phyloP scores from a whole-genome alignment of 30 jellyfish, hydroid and myxozoan species.

The Nemopilema nomurai region DNA sequence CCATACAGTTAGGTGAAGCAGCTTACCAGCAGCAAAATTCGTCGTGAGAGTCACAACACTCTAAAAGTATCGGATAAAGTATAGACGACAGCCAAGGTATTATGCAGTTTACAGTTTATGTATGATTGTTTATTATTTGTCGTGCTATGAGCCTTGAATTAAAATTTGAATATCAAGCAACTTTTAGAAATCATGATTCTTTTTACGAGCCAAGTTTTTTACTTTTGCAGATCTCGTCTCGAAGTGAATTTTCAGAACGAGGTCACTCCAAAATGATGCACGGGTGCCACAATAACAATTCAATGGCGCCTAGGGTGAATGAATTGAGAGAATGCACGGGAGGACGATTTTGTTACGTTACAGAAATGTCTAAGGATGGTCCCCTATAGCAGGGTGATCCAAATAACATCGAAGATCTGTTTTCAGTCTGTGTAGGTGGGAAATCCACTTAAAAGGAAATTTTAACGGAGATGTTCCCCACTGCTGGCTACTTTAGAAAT shows the following conservation, averaged over 20 bases:
- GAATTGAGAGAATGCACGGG: background rate
- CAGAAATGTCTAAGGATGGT: background rate
- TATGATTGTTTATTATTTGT: no score
- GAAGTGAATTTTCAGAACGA: background rate
- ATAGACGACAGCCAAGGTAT: no score
- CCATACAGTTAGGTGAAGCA: no score
- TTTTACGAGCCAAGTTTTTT: no score
- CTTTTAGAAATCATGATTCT: no score
- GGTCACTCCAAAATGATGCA: background rate
- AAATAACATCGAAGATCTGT: background rate
- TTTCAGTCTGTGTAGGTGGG: no score
- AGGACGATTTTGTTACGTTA: background rate
- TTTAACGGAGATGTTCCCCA: constrained; percentile 72
- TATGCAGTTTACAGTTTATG: no score
- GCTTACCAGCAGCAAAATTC: no score
- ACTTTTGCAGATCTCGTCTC: constrained; percentile 7
- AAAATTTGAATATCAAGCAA: no score
- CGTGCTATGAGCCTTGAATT: no score
- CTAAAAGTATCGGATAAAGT: no score
- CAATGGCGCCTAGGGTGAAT: background rate
- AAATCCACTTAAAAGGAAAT: background rate
- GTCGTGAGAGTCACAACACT: no score
- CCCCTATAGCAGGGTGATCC: background rate
- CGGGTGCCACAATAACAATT: background rate
- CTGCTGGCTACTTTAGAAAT: constrained; percentile 87